Base-by-base conservation (phyloP, 1,140 invertebrate genomes). In the Bombus huntii region DNA sequence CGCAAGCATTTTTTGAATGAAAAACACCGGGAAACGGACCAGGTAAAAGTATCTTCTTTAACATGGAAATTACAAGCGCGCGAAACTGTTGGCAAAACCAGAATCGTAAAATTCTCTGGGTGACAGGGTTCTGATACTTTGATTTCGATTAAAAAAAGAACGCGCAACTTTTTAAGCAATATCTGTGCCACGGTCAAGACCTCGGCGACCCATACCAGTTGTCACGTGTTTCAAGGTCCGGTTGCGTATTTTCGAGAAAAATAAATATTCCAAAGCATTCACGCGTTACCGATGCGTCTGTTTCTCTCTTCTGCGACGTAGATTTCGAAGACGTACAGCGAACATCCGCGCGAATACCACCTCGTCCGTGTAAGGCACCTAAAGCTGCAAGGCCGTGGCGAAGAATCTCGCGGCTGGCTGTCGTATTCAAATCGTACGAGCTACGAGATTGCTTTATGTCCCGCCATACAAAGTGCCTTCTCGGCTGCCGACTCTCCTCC, bases 151-250 rank as follows among this genome's bases (percentile, higher is more conserved):
- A 28, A 47, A 47, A 47, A 59, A 12, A 22, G 42, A 71, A 6
- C n/a, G 57, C 8, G 22, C 13, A 25, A n/a, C 12, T 71, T 84
- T 74, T 25, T 25, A 22, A 34, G 9, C 28, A 34, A 39, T 71
- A 84, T 73, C 59, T 68, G 79, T 81, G 84, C 59, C 84, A 85
- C n/a, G 84, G 84, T 53, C 78, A 78, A 65, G n/a, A 66, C 82
- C 75, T 79, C 79, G 68, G 12, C 12, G 53, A 44, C 31, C 39
- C 39, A 15, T 28, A 65, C 37, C 42, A 31, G 28, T 44, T 70
- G 42, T n/a, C 15, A 31, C 47, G 15, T 15, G 31, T 12, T 44
- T 31, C 81, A 78, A 83, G 81, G 74, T 15, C 25, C 25, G 9
- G 0, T 10, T 12, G 18, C 13, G 22, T 84, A 42, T 84, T 84